phyloP scores from a whole-genome alignment of 2,113 vertebrate species.

The Aramus guarauna region DNA sequence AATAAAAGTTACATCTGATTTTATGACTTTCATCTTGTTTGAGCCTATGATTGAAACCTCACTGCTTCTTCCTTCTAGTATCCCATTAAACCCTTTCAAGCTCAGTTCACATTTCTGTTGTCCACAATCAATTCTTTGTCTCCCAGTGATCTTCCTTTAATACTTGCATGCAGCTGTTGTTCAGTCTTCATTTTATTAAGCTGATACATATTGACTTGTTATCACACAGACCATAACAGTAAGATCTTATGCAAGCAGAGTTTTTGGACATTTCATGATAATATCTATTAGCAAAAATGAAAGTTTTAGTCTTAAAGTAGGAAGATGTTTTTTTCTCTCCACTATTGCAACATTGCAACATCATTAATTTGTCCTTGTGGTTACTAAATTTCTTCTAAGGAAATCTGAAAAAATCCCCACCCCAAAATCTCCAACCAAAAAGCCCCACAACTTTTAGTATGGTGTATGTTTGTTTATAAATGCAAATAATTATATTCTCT shows the following conservation, averaged over 20 bases:
- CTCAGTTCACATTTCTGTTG: slow-evolving; percentile 5
- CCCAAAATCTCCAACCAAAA: too few relatives aligned
- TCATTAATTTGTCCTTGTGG: not conserved
- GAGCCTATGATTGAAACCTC: not conserved
- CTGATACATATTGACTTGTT: slow-evolving; percentile 43
- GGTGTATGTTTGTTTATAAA: not conserved
- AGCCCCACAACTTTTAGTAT: not conserved
- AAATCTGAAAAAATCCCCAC: not conserved
- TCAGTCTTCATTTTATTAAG: slow-evolving; percentile 55
- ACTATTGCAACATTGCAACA: not conserved
- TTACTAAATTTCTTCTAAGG: not conserved
- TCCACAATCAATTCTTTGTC: not conserved
- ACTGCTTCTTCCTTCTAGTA: not conserved
- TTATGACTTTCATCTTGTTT: not conserved
- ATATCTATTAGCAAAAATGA: not conserved
- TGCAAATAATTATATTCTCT: not conserved
- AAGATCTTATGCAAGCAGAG: slow-evolving; percentile 50
- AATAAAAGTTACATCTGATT: not conserved
- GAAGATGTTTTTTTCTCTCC: not conserved
- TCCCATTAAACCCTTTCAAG: slow-evolving; percentile 41
- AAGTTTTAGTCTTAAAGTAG: not conserved
- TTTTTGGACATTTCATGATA: not conserved
- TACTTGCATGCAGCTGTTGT: slow-evolving; percentile 56
- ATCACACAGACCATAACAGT: slow-evolving; percentile 53
- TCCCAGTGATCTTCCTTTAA: slow-evolving; percentile 47